phyloP scores from a whole-genome alignment of 2,797 vertebrate genomes.

The Masticophis lateralis region DNA sequence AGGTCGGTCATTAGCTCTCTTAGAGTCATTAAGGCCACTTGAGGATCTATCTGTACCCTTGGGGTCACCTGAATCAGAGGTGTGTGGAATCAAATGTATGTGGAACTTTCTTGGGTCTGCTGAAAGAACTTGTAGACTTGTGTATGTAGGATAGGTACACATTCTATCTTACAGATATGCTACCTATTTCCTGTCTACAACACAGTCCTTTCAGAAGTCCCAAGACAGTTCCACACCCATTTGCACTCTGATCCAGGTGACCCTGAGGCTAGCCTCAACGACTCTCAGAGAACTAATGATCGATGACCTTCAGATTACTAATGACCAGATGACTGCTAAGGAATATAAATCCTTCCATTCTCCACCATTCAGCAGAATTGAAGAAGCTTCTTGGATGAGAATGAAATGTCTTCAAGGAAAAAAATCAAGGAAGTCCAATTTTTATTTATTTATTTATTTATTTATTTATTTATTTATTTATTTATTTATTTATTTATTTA shows the following conservation, averaged over 20 bases:
- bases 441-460: too few relatives aligned
- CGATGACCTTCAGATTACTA: background rate
- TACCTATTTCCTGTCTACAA: background rate
- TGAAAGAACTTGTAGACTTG: background rate
- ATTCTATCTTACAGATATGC: background rate
- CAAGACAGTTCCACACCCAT: background rate
- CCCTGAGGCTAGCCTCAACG: background rate
- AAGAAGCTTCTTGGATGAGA: background rate
- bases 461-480: too few relatives aligned
- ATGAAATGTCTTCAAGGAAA: background rate
- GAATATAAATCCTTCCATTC: background rate
- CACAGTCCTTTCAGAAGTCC: background rate
- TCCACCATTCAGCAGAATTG: background rate
- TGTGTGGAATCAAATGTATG: background rate
- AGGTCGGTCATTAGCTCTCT: background rate
- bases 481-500: too few relatives aligned
- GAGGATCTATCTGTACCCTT: background rate
- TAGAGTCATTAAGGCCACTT: background rate
- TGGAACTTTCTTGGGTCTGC: background rate
- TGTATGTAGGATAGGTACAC: background rate
- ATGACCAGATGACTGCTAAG: background rate
- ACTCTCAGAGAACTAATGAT: background rate
- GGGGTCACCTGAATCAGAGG: background rate
- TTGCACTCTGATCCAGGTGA: background rate
- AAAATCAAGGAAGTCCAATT: background rate